phyloP scores from a whole-genome alignment of 2,888 invertebrate species.

The Pseudanteris insignis region DNA sequence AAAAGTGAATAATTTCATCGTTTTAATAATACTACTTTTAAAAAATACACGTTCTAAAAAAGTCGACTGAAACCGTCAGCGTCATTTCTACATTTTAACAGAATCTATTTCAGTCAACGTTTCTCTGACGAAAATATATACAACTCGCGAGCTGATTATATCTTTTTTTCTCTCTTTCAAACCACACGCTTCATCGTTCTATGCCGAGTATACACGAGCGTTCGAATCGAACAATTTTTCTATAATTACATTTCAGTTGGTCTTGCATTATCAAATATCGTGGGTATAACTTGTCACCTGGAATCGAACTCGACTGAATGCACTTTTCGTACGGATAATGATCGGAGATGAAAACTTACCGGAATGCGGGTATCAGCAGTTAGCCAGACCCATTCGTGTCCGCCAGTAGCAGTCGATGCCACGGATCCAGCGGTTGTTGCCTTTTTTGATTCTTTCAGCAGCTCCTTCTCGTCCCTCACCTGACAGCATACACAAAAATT shows the following conservation, averaged over 20 bases:
- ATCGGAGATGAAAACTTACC: constrained; percentile 68
- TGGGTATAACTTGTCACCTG: constrained; percentile 5
- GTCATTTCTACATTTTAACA: no score
- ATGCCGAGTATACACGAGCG: background rate
- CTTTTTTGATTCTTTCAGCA: constrained; percentile 69
- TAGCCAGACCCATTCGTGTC: constrained; percentile 86
- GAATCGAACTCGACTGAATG: constrained; percentile 13
- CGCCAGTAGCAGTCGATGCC: constrained; percentile 73
- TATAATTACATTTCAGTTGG: constrained; percentile 23
- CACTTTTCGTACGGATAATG: constrained; percentile 25
- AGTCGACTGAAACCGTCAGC: no score
- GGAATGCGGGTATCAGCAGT: constrained; percentile 88
- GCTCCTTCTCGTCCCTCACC: constrained; percentile 62
- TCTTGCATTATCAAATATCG: constrained; percentile 22
- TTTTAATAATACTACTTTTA: no score
- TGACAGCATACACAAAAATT: constrained; percentile 43
- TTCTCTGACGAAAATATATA: no score
- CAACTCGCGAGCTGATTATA: no score
- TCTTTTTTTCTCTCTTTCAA: no score
- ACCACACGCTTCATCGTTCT: no score
- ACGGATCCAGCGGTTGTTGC: constrained; percentile 67
- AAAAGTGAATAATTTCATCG: no score
- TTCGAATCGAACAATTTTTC: constrained; percentile 19
- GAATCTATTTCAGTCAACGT: no score
- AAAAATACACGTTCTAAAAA: no score